Evolutionary conservation across 2,888 invertebrate genomes (phyloP), one percentile per base, ranked within the genome.

Genomic region (Archaeoteleia sp.): DNA sequence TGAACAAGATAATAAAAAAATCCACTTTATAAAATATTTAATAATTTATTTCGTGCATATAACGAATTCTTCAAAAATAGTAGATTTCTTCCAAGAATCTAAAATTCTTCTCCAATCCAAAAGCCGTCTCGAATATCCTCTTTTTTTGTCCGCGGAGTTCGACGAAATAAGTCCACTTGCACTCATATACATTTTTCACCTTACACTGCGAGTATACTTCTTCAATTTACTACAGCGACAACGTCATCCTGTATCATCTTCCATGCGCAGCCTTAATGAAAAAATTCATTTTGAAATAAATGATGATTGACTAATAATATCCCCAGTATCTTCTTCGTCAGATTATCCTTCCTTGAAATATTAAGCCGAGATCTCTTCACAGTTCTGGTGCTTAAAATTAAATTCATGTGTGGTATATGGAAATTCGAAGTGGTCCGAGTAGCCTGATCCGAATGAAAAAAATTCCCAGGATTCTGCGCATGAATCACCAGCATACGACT

Each of bases 1-100:
- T n/a, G n/a, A 32, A 13, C 13, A 39, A 23, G 39, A 27, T 30
- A 51, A 51, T 37, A 45, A 55, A n/a, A 45, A 45, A 37, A 14
- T 20, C 1, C 2, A 7, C 20, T 55, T 7, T 55, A 55, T 30
- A 55, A 55, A 55, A 55, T 55, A 46, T 27, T 54, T 35, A 43
- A 55, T 55, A 55, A 55, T 55, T 55, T 55, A 55, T 55, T 55
- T 25, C 20, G 42, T 55, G 55, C 55, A 55, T 45, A 45, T 43
- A 29, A 45, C 29, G 55, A 55, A 55, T 45, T 37, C 37, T 37
- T 54, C 43, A 43, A 55, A 55, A 45, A 53, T 15, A 40, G 53
- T 32, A 42, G 42, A 32, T 13, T 51, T 42, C 53, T 42, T 30
- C 39, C 12, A 17, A 20, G 7, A 4, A 7, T 12, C 23, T 13